A percentile compares a stretch with the other conserved stretches of the same genome.
Conservation (phyloP, 2,797 vertebrate species). For the Enteromius anoplus region DNA sequence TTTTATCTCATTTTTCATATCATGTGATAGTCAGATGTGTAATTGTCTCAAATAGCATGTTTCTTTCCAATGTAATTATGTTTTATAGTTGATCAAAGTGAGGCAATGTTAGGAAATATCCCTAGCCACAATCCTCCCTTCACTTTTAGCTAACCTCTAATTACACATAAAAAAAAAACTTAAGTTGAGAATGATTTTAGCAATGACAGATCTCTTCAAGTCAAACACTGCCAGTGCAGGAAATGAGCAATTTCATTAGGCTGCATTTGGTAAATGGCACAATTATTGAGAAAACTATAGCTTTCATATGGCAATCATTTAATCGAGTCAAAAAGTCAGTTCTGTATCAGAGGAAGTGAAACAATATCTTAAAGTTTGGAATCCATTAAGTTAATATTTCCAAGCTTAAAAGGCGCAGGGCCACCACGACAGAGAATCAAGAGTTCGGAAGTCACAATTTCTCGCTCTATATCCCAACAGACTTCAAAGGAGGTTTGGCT, state of each 20-base stretch:
- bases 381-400: not conserved
- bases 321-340: constrained; percentile 3
- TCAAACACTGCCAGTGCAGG: constrained; percentile 42
- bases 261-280: constrained; percentile 24
- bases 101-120: constrained; percentile 41
- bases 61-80: constrained; percentile 18
- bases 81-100: constrained; percentile 47
- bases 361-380: not conserved
- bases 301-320: constrained; percentile 20
- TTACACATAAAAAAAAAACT: constrained; percentile 43
- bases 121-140: constrained; percentile 44
- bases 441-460: not conserved
- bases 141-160: constrained; percentile 46
- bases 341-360: constrained; percentile 11
- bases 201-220: constrained; percentile 37
- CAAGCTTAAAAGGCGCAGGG: not conserved
- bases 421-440: constrained; percentile 13
- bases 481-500: constrained; percentile 15
- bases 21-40: constrained; percentile 8
- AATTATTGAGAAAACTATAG: constrained; percentile 43
- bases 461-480: not conserved
- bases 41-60: constrained; percentile 40
- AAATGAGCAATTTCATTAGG: constrained; percentile 47
- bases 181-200: constrained; percentile 36
- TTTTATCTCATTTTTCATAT: constrained; percentile 18